phyloP scores from a whole-genome alignment of 2,888 invertebrate species.

The Mactromeris polynyma region DNA sequence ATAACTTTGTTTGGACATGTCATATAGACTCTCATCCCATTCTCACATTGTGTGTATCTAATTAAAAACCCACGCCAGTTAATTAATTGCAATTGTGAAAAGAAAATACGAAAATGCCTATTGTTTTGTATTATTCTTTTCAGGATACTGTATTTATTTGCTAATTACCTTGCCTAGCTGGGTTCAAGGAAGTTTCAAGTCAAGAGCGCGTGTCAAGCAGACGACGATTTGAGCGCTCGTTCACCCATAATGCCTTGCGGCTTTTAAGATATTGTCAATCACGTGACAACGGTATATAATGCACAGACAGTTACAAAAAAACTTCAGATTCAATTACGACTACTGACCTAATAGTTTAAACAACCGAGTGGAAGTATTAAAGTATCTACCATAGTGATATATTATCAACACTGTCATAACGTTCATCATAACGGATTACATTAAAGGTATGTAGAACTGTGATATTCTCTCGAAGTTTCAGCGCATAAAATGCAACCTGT shows the following conservation, averaged over 20 bases:
- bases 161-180: slow-evolving; percentile 14
- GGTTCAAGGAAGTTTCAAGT: slow-evolving; percentile 47
- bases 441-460: background rate
- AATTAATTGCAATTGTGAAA: slow-evolving; percentile 56
- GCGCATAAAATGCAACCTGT: too few relatives aligned
- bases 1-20: slow-evolving; percentile 45
- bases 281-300: slow-evolving; percentile 64
- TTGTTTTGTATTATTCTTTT: slow-evolving; percentile 23
- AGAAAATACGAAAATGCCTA: background rate
- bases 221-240: slow-evolving; percentile 41
- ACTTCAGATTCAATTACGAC: slow-evolving; percentile 21
- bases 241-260: slow-evolving; percentile 55
- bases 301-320: slow-evolving; percentile 22
- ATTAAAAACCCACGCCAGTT: slow-evolving; percentile 13
- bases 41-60: background rate
- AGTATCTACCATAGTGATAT: background rate
- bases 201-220: slow-evolving; percentile 56
- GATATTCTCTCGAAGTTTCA: background rate
- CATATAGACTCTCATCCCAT: slow-evolving; percentile 24
- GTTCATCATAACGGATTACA: background rate
- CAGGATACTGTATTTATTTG: background rate
- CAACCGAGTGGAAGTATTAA: background rate
- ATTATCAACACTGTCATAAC: background rate
- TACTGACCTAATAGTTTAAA: background rate
- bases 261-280: slow-evolving; percentile 43